These are phyloP conservation scores for Setipinna tenuifilis DNA, from an alignment of 2,797 vertebrate species.

Conservation along the genomic window DNA sequence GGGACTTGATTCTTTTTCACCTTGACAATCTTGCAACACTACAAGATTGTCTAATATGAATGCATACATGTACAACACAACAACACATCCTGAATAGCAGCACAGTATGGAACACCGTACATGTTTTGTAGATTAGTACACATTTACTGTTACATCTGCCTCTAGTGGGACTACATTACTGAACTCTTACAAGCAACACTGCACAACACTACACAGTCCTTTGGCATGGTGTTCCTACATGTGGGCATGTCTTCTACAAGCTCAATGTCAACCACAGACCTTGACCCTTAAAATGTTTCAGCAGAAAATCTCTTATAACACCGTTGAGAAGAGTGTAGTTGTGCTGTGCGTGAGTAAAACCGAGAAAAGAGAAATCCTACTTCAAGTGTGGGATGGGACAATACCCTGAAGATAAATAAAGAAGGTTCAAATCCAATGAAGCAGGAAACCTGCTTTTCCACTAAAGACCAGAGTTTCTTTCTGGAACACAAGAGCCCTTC, in stretches of 20 bases:
- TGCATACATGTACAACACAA: neutral
- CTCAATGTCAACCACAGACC: neutral
- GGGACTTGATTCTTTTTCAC: neutral
- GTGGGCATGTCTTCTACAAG: neutral
- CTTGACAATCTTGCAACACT: neutral
- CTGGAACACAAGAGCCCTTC: neutral
- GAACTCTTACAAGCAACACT: neutral
- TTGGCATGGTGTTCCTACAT: neutral
- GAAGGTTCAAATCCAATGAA: neutral
- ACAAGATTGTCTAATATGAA: no score
- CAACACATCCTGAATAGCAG: neutral
- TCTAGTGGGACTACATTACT: neutral
- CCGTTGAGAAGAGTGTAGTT: neutral
- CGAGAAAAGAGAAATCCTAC: neutral
- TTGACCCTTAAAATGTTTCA: neutral
- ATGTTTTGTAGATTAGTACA: neutral
- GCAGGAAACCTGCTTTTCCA: constrained; percentile 16
- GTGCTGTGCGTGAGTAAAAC: neutral
- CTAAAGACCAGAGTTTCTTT: neutral
- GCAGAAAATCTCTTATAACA: neutral
- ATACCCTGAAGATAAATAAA: neutral
- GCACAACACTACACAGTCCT: neutral
- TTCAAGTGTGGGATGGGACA: neutral
- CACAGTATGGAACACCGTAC: no score
- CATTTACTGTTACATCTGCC: neutral